A percentile compares a stretch with the other conserved stretches of the same genome.
These are phyloP conservation scores for Menidia menidia DNA, from an alignment of 2,797 vertebrate genomes.

Conservation along the genomic window DNA sequence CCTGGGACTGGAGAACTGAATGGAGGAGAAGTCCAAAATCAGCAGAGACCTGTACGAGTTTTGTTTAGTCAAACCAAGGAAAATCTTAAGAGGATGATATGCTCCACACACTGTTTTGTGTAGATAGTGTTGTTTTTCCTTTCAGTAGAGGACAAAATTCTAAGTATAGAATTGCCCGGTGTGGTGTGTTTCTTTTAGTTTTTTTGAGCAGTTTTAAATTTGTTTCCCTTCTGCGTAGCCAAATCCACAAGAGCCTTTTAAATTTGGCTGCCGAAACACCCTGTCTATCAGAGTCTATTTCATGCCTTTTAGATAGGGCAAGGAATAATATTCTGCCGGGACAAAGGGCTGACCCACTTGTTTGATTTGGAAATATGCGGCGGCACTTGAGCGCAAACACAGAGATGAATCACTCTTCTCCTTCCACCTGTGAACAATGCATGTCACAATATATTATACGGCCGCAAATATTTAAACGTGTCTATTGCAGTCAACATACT, in stretches of 20 bases:
- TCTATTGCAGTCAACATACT: conserved; percentile 23
- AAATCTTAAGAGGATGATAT: conserved; percentile 50
- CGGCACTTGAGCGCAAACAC: conserved; percentile 34
- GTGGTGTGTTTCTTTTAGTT: conserved; percentile 11
- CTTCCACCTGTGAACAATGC: conserved; percentile 60
- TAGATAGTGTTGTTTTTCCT: conserved; percentile 46
- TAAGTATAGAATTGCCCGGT: conserved; percentile 34
- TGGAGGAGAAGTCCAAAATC: conserved; percentile 35
- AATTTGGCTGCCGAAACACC: conserved; percentile 36
- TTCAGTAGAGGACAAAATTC: conserved; percentile 37
- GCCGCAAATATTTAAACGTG: conserved; percentile 47
- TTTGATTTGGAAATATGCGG: conserved; percentile 59
- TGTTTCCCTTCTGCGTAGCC: conserved; percentile 27
- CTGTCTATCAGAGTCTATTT: conserved; percentile 54
- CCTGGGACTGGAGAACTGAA: conserved; percentile 33
- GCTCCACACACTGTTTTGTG: conserved; percentile 38
- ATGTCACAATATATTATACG: conserved; percentile 61
- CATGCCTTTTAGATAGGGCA: conserved; percentile 47
- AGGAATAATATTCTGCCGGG: conserved; percentile 49
- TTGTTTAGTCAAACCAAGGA: conserved; percentile 41
- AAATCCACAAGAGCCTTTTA: conserved; percentile 38
- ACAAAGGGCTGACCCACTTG: conserved; percentile 67
- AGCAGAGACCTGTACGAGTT: conserved; percentile 50
- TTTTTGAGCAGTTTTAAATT: conserved; percentile 28
- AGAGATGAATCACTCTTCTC: conserved; percentile 41